Evolutionary conservation across 2,113 vertebrate genomes (phyloP), one percentile per base, ranked within the genome.

Genomic region (Hydrochoerus hydrochaeris): DNA sequence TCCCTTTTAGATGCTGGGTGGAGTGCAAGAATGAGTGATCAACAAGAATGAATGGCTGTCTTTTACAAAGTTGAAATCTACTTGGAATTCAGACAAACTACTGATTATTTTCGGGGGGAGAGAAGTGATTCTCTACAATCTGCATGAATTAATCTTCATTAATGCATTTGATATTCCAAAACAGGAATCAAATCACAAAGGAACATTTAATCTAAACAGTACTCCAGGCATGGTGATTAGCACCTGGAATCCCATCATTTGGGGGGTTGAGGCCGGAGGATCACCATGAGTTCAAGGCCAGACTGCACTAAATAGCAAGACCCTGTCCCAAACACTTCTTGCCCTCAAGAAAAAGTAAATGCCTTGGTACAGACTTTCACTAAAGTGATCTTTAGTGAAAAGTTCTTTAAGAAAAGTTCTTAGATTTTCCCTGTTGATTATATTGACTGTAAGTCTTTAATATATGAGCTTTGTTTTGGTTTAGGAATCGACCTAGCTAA

Each of bases 21-120:
- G n/a, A n/a, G n/a, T 93, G 67, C 58, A 95, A 83, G n/a, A 96
- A 73, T 96, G 88, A 97, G 96, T 96, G 57, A 86, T 97, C 77
- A 91, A 95, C 62, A 95, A 46, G 32, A 87, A 62, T 85, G 16
- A 84, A 30, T 87, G 78, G 5, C 41, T 96, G 85, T 91, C 0
- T 4, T 90, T 71, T 11, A 92, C 28, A 88, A 75, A 95, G 35
- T 24, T 85, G 32, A 67, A 69, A 49, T 93, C 1, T 73, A 38
- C 24, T 85, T 95, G 1, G 5, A 0, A 44, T 86, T 88, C 9
- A 60, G 32, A 81, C 11, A 85, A 0, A 90, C 3, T 85, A 17
- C 9, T 81, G 22, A 73, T 49, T 71, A 89, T 69, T 80, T 88
- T 77, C 65, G 63, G 16, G 38, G 38, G 58, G 14, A n/a, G 4